These are phyloP conservation scores for Diplolepis rosae DNA, from an alignment of 2,888 invertebrate species.

Conservation along the genomic window DNA sequence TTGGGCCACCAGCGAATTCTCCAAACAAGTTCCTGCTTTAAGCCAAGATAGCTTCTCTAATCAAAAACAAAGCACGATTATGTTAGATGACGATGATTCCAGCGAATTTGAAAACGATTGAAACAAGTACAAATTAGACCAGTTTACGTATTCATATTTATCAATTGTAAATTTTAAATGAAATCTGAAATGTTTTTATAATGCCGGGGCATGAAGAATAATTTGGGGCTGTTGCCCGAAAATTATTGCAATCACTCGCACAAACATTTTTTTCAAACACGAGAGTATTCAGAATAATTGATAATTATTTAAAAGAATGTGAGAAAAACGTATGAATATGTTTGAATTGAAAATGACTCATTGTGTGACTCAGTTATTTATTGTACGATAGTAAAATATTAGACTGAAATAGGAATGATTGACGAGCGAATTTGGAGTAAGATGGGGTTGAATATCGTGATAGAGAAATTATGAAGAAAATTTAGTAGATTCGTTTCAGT, in stretches of 20 bases:
- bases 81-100: slow-evolving; percentile 55
- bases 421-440: neutral
- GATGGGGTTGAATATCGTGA: neutral
- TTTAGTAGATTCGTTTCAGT: neutral
- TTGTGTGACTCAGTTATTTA: neutral
- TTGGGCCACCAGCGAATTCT: slow-evolving; percentile 86
- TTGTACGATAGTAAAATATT: neutral
- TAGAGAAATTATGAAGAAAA: neutral
- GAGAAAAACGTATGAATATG: neutral
- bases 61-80: slow-evolving; percentile 58
- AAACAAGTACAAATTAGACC: slow-evolving; percentile 24
- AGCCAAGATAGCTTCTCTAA: slow-evolving; percentile 68
- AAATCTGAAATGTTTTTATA: neutral
- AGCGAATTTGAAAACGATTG: slow-evolving; percentile 61
- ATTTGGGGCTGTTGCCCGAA: neutral
- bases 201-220: neutral
- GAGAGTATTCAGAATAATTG: neutral
- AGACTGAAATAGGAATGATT: neutral
- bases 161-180: neutral
- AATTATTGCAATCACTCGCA: neutral
- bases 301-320: neutral
- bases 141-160: neutral
- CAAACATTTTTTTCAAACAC: neutral
- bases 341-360: neutral
- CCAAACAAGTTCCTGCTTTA: slow-evolving; percentile 81